Evolutionary conservation across 2,797 vertebrate species (phyloP).

Genomic region (Sandelia bainsii): DNA sequence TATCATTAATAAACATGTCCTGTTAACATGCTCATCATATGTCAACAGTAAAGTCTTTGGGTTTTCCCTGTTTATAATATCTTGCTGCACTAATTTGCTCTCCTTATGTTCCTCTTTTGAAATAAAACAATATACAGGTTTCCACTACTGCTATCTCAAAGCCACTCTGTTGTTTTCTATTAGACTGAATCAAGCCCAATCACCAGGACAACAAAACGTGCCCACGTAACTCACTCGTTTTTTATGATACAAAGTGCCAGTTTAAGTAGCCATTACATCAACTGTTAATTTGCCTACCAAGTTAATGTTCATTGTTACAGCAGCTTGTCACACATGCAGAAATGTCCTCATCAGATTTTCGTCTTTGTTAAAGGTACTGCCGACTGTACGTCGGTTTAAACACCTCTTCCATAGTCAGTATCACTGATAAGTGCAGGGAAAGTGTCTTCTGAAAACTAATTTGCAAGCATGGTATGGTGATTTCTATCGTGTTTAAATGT

Average conservation of each 20-base stretch:
- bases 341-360: constrained; percentile 18
- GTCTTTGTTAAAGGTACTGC: constrained; percentile 14
- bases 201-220: constrained; percentile 16
- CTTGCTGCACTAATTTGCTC: constrained; percentile 22
- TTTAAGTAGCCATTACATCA: constrained; percentile 59
- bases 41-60: no score
- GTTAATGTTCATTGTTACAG: constrained; percentile 34
- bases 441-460: constrained; percentile 25
- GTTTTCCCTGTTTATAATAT: constrained; percentile 13
- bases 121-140: constrained; percentile 34
- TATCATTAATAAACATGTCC: no score
- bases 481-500: constrained; percentile 4
- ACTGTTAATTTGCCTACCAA: constrained; percentile 39
- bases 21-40: no score
- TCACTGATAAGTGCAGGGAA: constrained; percentile 28
- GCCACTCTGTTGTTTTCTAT: constrained; percentile 41
- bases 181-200: constrained; percentile 48
- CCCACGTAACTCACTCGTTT: constrained; percentile 48
- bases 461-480: constrained; percentile 2
- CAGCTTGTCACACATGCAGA: constrained; percentile 38
- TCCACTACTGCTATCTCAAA: constrained; percentile 21
- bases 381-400: neutral
- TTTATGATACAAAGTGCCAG: constrained; percentile 47
- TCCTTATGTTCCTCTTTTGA: constrained; percentile 25
- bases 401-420: neutral